These are phyloP conservation scores for Lepidocyrtinus sp. DNA, from an alignment of 2,888 invertebrate species.

Conservation along the genomic window DNA sequence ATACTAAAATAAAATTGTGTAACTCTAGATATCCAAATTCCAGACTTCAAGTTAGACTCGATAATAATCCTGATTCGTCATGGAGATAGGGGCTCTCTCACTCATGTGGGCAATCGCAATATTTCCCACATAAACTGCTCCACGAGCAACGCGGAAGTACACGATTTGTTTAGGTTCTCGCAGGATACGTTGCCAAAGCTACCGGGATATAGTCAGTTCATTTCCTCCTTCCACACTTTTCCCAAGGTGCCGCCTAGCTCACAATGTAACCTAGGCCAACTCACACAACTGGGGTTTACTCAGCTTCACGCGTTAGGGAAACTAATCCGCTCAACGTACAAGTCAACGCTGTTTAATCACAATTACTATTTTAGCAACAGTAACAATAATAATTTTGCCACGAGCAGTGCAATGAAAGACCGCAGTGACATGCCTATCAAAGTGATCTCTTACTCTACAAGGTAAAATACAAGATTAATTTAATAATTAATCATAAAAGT, in stretches of 20 bases:
- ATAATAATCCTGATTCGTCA: slow-evolving; percentile 86
- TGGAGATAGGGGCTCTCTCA: slow-evolving; percentile 90
- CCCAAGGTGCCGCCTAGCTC: slow-evolving; percentile 80
- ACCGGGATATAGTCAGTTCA: slow-evolving; percentile 80
- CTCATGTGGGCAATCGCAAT: slow-evolving; percentile 80
- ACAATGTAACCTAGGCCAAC: slow-evolving; percentile 86
- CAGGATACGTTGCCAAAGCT: slow-evolving; percentile 64
- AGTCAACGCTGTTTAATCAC: slow-evolving; percentile 67
- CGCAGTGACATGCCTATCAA: slow-evolving; percentile 69
- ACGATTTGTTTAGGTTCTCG: slow-evolving; percentile 63
- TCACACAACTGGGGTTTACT: slow-evolving; percentile 85
- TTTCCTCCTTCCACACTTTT: slow-evolving; percentile 89
- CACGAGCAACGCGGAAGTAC: slow-evolving; percentile 71
- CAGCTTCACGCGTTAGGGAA: slow-evolving; percentile 88
- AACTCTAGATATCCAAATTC: slow-evolving; percentile 74
- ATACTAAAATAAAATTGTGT: slow-evolving; percentile 68
- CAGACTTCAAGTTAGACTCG: slow-evolving; percentile 80
- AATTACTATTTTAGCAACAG: slow-evolving; percentile 42
- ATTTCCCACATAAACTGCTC: slow-evolving; percentile 84
- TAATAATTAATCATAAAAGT: not conserved
- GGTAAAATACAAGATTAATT: not conserved
- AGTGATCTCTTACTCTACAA: slow-evolving; percentile 70
- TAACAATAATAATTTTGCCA: slow-evolving; percentile 46
- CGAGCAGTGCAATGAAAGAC: slow-evolving; percentile 52
- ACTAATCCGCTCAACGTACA: slow-evolving; percentile 78